These are phyloP conservation scores for Acarapis woodi DNA, from an alignment of 1,140 invertebrate species.

Conservation along the genomic window DNA sequence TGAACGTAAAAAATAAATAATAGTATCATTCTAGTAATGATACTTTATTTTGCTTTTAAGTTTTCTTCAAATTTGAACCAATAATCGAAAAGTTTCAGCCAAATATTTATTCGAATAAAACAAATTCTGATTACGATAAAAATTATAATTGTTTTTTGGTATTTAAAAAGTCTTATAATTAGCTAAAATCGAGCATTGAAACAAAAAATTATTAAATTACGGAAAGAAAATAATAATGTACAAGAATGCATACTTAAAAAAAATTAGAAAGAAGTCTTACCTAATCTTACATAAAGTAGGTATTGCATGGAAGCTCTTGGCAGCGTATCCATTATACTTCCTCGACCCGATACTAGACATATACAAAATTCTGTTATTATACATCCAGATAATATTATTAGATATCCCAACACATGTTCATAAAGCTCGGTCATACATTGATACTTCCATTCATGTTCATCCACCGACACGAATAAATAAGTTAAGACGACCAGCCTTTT, in stretches of 20 bases:
- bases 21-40: too few species aligned
- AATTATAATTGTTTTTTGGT: too few species aligned
- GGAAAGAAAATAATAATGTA: background rate
- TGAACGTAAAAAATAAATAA: too few species aligned
- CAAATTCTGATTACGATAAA: too few species aligned
- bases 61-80: too few species aligned
- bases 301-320: conserved; percentile 45
- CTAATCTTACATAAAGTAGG: conserved; percentile 43
- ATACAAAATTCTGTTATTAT: conserved; percentile 39
- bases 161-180: background rate
- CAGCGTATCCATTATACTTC: conserved; percentile 44
- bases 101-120: too few species aligned
- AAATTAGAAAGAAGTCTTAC: conserved; percentile 23
- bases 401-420: conserved; percentile 37
- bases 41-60: too few species aligned
- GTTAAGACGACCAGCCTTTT: conserved; percentile 24
- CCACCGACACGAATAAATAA: conserved; percentile 28
- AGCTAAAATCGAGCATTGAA: background rate
- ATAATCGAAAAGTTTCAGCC: too few species aligned
- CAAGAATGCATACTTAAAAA: background rate
- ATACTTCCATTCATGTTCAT: conserved; percentile 20
- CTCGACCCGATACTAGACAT: conserved; percentile 40
- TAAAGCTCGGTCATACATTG: conserved; percentile 22
- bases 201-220: background rate
- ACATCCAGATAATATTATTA: conserved; percentile 31